These are phyloP conservation scores for Threskiornis aethiopicus DNA, from an alignment of 2,797 vertebrate species.

Conservation along the genomic window DNA sequence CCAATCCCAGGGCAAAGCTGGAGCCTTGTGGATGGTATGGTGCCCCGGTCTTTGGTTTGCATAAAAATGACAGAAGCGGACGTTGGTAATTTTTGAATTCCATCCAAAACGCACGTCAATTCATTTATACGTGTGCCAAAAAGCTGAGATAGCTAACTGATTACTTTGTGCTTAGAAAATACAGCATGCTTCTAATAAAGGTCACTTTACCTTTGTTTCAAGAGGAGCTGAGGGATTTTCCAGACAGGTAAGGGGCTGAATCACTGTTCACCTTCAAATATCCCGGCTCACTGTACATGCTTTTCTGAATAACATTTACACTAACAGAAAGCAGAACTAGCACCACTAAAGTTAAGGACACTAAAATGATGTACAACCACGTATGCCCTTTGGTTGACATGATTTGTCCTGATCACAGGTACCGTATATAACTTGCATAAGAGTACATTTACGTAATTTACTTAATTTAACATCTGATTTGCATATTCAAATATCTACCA, in stretches of 20 bases:
- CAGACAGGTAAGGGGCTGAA: background rate
- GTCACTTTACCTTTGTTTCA: background rate
- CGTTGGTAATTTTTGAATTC: background rate
- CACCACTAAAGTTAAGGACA: background rate
- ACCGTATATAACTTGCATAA: background rate
- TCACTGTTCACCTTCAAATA: background rate
- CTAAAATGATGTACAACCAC: background rate
- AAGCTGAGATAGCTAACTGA: background rate
- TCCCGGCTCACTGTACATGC: accelerated
- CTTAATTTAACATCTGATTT: slow-evolving; percentile 29
- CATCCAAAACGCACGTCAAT: background rate
- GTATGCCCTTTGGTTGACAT: background rate
- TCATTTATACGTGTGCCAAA: background rate
- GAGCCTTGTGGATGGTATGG: background rate
- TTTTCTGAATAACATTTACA: background rate
- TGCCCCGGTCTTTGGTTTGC: background rate
- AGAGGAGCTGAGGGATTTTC: background rate
- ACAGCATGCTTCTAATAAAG: background rate
- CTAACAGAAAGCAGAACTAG: background rate
- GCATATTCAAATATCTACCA: background rate
- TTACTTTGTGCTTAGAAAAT: background rate
- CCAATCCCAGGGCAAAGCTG: background rate
- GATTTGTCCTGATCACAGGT: background rate
- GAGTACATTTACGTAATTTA: background rate
- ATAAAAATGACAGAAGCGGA: background rate